Evolutionary conservation across 2,888 invertebrate genomes (phyloP).

Genomic region (Amphimallon solstitiale): DNA sequence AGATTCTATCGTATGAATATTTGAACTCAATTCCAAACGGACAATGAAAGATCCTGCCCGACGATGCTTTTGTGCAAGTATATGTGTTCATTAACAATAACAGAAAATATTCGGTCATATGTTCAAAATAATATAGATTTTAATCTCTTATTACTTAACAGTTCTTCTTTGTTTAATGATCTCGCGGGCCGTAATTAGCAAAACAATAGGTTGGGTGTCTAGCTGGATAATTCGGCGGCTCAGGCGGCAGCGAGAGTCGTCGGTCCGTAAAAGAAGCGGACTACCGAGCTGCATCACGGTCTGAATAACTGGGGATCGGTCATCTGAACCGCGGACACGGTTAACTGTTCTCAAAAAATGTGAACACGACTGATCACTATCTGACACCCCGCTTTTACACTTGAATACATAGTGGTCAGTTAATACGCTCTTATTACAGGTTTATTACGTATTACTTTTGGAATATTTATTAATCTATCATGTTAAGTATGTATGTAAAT

Average conservation of each 20-base stretch:
- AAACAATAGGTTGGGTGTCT: constrained; percentile 21
- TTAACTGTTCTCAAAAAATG: constrained; percentile 23
- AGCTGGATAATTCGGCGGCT: constrained; percentile 13
- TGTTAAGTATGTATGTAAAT: too few species aligned
- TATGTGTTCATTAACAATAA: neutral
- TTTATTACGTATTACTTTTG: too few species aligned
- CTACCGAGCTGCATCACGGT: constrained; percentile 28
- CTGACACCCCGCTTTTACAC: neutral
- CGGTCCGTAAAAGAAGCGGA: constrained; percentile 26
- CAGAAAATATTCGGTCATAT: neutral
- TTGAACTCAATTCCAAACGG: too few species aligned
- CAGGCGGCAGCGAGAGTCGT: constrained; percentile 2
- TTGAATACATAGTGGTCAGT: too few species aligned
- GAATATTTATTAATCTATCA: too few species aligned
- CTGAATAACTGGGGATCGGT: constrained; percentile 24
- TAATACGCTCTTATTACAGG: too few species aligned
- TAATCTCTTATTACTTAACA: constrained; percentile 26
- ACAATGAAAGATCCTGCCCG: too few species aligned
- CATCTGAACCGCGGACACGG: constrained; percentile 17
- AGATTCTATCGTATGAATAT: too few species aligned
- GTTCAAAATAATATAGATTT: constrained; percentile 14
- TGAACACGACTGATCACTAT: constrained; percentile 1
- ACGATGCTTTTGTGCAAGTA: too few species aligned
- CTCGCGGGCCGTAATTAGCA: constrained; percentile 22
- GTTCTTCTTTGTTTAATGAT: constrained; percentile 18